Evolutionary conservation across 2,113 vertebrate species (phyloP), one percentile per base, ranked within the genome.

Genomic region (Stigmatopora argus): DNA sequence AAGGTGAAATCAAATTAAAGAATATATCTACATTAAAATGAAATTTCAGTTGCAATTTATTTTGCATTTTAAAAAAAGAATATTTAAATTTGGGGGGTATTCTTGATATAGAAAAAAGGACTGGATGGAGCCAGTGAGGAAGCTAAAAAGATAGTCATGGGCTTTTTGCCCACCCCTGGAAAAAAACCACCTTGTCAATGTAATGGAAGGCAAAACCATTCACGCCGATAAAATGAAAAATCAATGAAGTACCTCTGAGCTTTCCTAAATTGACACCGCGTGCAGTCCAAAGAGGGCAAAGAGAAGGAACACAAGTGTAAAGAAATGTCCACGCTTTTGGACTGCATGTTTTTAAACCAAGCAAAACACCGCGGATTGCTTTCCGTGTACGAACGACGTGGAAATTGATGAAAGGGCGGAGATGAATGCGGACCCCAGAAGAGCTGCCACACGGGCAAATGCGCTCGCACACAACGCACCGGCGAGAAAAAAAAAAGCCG

Each of bases 191-290:
- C 65, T 51, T 61, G 62, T 77, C 65, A 62, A 64, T 65, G 69
- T 68, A 78, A 75, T 65, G 47, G 66, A 58, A 26, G 70, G 61
- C 23, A 71, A 72, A 77, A 69, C 58, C 51, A 78, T 70, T 44
- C 64, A 74, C 23, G 65, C 48, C 67, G 70, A 75, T 79, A 68
- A 66, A 71, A 26, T 77, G 52, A 34, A 65, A 70, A 78, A 73
- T 73, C 21, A 46, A 31, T 67, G 44, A 31, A 19, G n/a, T 83
- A 86, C 85, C 84, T 86, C 76, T 78, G 74, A 67, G 70, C 58
- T 76, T 83, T 77, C 73, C 85, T 85, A 84, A 71, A 83, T 71
- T 83, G 84, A 84, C 67, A 84, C 72, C 84, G 73, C 67, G 66
- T 67, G 82, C 66, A 61, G 80, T 83, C 70, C 83, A 76, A 79